Base-by-base conservation (phyloP, 2,113 vertebrate genomes). In the Elaphurus davidianus region DNA sequence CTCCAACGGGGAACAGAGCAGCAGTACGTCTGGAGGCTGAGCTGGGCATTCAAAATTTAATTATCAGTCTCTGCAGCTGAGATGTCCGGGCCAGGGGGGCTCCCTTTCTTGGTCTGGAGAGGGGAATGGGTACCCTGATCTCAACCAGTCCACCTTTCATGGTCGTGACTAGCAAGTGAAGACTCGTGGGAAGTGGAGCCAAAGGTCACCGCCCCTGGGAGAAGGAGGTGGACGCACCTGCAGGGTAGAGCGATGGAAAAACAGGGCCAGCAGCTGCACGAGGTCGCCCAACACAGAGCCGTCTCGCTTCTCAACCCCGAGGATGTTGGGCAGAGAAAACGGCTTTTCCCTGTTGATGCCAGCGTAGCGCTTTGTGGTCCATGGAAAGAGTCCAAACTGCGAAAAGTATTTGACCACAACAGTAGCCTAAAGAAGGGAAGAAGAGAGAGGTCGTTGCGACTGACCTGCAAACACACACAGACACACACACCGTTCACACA, bases 331-430 rank as follows among this genome's bases (percentile, higher is more conserved):
- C 96, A 99, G 98, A 47, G 99, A 98, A 9, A 99, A 99, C 0
- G 98, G 99, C 79, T 99, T 99, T 23, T 99, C 99, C 1, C 98
- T 98, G 4, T 96, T 98, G 97, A 99, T 98, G 88, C 99, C 99
- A 47, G 98, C 97, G 74, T 98, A 98, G 25, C 96, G 85, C 40
- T 99, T 98, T 47, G 99, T 99, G 62, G 99, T 98, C 99, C 99
- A 99, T 27, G 99, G 99, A 97, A 99, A 99, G 97, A 99, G 99
- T 60, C 99, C 99, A 95, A 99, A 99, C 98, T 99, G 99, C 84
- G 98, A 99, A 96, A 99, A 99, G 95, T 99, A 99, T 98, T 99
- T 99, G 90, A 99, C 98, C 94, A 99, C 98, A 90, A 99, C 99
- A 6, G 98, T 99, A 96, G 99, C 98, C 99, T 99, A 93, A 95